Conservation (phyloP, 2,113 vertebrate species). For the Urocitellus parryii region DNA sequence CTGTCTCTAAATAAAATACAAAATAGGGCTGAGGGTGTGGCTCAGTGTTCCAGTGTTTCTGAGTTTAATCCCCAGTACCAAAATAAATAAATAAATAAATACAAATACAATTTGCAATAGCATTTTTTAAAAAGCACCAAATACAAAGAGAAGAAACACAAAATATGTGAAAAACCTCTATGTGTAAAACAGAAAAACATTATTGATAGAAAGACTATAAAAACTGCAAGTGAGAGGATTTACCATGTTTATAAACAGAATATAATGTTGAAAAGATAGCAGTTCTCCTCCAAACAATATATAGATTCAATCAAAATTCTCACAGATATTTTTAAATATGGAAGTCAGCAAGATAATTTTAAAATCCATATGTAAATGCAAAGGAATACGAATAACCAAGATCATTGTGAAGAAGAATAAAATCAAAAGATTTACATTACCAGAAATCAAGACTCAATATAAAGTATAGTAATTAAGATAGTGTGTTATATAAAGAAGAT, state of each 20-base stretch:
- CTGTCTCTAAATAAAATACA: too few species aligned
- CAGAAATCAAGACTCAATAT: not conserved
- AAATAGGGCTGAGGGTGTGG: too few species aligned
- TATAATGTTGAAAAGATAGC: slow-evolving; percentile 47
- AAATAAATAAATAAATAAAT: too few species aligned
- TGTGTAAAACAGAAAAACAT: not conserved
- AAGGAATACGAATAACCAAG: slow-evolving; percentile 39
- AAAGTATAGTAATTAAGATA: slow-evolving; percentile 17
- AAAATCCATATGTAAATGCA: slow-evolving; percentile 45
- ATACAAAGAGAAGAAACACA: not conserved
- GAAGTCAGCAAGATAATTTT: slow-evolving; percentile 61
- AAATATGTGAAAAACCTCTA: not conserved
- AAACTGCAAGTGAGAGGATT: slow-evolving; percentile 25
- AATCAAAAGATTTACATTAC: slow-evolving; percentile 4
- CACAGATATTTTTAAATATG: slow-evolving; percentile 59
- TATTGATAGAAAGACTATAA: not conserved
- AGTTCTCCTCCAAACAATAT: slow-evolving; percentile 1
- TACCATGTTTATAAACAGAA: slow-evolving; percentile 8
- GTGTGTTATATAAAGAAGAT: not conserved
- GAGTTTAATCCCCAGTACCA: too few species aligned
- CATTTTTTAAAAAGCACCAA: not conserved
- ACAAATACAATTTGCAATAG: not conserved
- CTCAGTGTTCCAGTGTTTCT: too few species aligned
- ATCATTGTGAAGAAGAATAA: slow-evolving; percentile 47
- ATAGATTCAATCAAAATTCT: slow-evolving; percentile 48